Evolutionary conservation across 1,140 invertebrate species (phyloP), one percentile per base, ranked within the genome.

Genomic region (Cotesia vestalis): DNA sequence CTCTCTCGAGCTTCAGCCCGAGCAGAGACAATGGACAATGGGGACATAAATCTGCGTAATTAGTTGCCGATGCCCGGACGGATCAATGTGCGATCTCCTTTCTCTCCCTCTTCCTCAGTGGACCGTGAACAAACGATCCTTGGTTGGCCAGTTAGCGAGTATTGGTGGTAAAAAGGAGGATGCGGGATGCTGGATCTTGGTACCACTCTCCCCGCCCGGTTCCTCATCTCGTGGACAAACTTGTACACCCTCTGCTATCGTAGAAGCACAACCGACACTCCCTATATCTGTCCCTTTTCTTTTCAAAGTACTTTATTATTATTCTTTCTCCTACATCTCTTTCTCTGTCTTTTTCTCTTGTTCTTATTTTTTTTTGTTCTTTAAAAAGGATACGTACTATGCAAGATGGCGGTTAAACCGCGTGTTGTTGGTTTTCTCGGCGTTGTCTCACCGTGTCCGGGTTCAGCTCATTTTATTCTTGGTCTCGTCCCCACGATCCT

Each of bases 41-140:
- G 89, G 85, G 84, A 89, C 89, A 90, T 90, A 90, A 90, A 89
- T 90, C 89, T 89, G 88, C 86, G 89, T 90, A 90, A 90, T 90
- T 90, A 90, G 89, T 89, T 89, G 88, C 88, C 87, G 85, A 86
- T 86, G 84, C 83, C 79, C 80, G 80, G 79, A 82, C 79, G 85
- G 84, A 86, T 86, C 85, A 83, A 85, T 83, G 83, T 81, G 83
- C 85, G 83, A 86, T 87, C 85, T 87, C 84, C 77, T 84, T 84
- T 84, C 80, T 79, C 75, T 73, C 76, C 74, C 71, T 72, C 77
- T 80, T 73, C 53, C 57, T 27, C 38, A 59, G 63, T 71, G 62
- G 71, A 78, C 78, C 71, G 74, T 74, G 79, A 84, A 85, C 82
- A 85, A 85, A 86, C 85, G 80, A 84, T 80, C 81, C 76, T 85